Conservation (phyloP, 2,797 vertebrate genomes). For the Crenuchus spilurus region DNA sequence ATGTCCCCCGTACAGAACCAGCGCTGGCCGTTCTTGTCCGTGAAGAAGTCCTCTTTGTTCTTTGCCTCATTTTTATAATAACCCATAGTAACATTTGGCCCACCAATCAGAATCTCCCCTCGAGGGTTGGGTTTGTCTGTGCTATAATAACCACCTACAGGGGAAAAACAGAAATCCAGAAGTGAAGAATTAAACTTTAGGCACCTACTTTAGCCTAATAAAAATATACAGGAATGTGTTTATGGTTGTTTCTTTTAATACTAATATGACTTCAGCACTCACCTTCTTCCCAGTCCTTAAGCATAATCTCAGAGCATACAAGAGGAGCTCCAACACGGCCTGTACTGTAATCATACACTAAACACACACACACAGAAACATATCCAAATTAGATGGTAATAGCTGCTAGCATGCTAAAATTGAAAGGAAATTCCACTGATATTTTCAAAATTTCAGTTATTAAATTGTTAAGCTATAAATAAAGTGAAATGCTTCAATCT, state of each 20-base stretch:
- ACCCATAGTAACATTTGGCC: constrained; percentile 92
- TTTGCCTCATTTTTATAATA: constrained; percentile 91
- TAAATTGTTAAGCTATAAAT: no score
- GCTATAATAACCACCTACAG: constrained; percentile 90
- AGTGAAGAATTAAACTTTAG: background rate
- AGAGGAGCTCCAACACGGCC: constrained; percentile 94
- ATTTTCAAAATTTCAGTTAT: no score
- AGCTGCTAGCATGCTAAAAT: background rate
- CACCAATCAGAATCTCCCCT: constrained; percentile 94
- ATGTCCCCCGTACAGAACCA: constrained; percentile 98
- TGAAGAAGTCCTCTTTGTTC: constrained; percentile 86
- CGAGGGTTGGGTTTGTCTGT: constrained; percentile 91
- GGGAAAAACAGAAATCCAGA: no score
- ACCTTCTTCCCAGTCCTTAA: constrained; percentile 97
- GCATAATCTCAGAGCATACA: constrained; percentile 91
- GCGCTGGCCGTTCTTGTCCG: constrained; percentile 88
- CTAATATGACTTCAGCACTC: no score
- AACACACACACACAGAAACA: constrained; percentile 32
- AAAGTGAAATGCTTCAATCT: no score
- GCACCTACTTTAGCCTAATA: background rate
- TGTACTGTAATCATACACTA: constrained; percentile 94
- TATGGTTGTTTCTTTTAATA: no score
- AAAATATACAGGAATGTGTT: background rate
- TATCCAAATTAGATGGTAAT: background rate
- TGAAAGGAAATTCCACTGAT: background rate